These are phyloP conservation scores for Sciaenops ocellatus DNA, from an alignment of 2,797 vertebrate genomes.

Conservation along the genomic window DNA sequence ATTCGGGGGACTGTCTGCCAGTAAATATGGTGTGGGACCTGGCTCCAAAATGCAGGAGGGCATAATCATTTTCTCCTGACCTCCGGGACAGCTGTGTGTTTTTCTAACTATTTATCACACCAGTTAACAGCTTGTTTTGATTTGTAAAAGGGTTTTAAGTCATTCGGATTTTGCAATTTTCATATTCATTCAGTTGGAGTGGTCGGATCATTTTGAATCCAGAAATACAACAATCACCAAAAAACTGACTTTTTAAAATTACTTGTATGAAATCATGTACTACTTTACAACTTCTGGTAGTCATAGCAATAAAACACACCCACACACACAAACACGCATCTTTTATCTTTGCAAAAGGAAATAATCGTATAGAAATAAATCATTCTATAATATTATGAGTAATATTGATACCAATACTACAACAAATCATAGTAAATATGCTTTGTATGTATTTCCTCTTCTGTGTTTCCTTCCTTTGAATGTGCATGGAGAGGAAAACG, in stretches of 20 bases:
- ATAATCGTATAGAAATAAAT: not conserved
- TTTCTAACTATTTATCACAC: not conserved
- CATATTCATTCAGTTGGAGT: not conserved
- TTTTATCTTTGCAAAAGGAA: not conserved
- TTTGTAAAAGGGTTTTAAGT: conserved; percentile 10
- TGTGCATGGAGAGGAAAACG: too few species aligned
- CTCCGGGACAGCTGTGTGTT: not conserved
- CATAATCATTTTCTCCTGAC: conserved; percentile 4
- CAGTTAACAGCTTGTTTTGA: not conserved
- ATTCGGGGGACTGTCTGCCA: conserved; percentile 1
- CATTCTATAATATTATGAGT: not conserved
- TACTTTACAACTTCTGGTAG: not conserved
- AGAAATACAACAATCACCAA: not conserved
- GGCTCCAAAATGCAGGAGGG: conserved; percentile 12
- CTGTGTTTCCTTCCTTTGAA: too few species aligned
- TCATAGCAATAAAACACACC: not conserved
- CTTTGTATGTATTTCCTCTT: too few species aligned
- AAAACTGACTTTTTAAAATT: too few species aligned
- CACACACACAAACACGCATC: not conserved
- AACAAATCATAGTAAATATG: too few species aligned
- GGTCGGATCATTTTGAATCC: not conserved
- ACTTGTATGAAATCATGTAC: too few species aligned
- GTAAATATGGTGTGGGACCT: not conserved
- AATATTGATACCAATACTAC: not conserved
- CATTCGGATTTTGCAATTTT: not conserved